phyloP scores from a whole-genome alignment of 2,113 vertebrate genomes.

The Lates calcarifer region DNA sequence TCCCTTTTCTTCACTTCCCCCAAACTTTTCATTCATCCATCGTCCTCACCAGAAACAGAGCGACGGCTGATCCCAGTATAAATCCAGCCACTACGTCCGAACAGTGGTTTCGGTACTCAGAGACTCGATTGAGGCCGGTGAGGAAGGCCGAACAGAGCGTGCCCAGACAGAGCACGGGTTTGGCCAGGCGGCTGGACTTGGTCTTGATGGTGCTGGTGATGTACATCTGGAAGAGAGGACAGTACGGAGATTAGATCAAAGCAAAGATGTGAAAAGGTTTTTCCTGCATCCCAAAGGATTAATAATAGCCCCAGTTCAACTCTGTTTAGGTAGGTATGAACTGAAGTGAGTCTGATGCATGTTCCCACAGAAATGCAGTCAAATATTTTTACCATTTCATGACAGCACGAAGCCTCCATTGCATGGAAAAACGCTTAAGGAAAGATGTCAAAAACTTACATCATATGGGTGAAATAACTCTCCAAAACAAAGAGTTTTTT shows the following conservation, averaged over 20 bases:
- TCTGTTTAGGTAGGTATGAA: constrained; percentile 11
- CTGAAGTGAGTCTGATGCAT: not conserved
- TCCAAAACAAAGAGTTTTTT: constrained; percentile 18
- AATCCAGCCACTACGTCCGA: constrained; percentile 97
- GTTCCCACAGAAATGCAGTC: constrained; percentile 5
- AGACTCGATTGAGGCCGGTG: constrained; percentile 94
- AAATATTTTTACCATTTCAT: constrained; percentile 31
- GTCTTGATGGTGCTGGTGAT: constrained; percentile 99
- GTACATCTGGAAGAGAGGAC: constrained; percentile 91
- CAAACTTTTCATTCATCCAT: not conserved
- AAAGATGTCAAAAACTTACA: constrained; percentile 55
- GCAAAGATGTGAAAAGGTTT: not conserved
- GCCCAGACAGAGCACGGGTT: constrained; percentile 95
- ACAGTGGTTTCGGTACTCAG: constrained; percentile 98
- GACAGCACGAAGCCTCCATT: constrained; percentile 13
- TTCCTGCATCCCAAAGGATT: not conserved
- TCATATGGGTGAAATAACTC: constrained; percentile 36
- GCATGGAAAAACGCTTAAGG: not conserved
- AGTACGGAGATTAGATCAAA: not conserved
- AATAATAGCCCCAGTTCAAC: not conserved
- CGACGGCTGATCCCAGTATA: constrained; percentile 92
- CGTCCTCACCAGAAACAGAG: constrained; percentile 93
- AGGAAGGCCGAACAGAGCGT: constrained; percentile 96
- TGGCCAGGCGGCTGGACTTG: constrained; percentile 97
- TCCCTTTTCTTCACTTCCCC: not conserved